Evolutionary conservation across 23 tunicate genomes (phyloP), one percentile per base, ranked within the genome.

Genomic region (Clavelina lepadiformis): DNA sequence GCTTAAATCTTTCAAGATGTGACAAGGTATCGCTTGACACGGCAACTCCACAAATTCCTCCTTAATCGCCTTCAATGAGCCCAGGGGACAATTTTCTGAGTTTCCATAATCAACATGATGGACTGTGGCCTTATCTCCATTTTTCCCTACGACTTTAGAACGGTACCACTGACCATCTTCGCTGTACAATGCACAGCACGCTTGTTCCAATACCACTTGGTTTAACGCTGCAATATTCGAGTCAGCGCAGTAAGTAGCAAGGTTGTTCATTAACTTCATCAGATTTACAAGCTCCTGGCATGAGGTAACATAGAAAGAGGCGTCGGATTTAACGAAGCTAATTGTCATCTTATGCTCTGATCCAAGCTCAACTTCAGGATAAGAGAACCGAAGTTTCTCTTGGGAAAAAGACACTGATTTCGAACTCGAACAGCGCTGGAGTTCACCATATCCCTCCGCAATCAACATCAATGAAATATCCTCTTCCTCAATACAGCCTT

Each of bases 61-160:
- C 1, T 67, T 3, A 7, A 81, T 37, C 3, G 31, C 31, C 35
- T 57, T 23, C 13, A 81, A 31, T 13, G 80, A 73, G 1, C 69
- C 1, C 7, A 49, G 1, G 3, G 30, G 35, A 45, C 74, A 72
- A 33, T 27, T 38, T 31, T 51, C 24, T 31, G 63, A 56, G 68
- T 73, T 64, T 5, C 88, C 88, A 73, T 73, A 81, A 64, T 81
- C 88, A 8, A 75, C 62, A 64, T 38, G 55, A 3, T 35, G 29
- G 1, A 75, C 81, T 21, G 31, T 22, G 5, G 66, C 73, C 33
- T 46, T 6, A 37, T 24, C 35, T 29, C 21, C 6, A 28, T 37
- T 20, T 28, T 66, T 45, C 15, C 46, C 26, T 5, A 24, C 3
- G 5, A 78, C 78, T 18, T 65, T 36, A 36, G 79, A 68, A 3